These are phyloP conservation scores for Glaucopsyche alexis DNA, from an alignment of 2,888 invertebrate genomes.

Conservation along the genomic window DNA sequence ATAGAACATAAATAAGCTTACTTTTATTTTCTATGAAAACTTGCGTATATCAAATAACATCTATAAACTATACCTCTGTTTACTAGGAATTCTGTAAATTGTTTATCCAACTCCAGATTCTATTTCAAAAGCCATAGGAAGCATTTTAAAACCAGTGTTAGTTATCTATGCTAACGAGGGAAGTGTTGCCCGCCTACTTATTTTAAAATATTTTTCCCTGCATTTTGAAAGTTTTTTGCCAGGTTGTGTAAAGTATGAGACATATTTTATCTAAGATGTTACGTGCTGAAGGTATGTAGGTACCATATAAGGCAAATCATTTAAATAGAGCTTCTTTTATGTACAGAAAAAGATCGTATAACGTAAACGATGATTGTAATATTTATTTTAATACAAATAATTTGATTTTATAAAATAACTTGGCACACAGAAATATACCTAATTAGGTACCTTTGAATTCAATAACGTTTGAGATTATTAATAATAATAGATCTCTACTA, in stretches of 20 bases:
- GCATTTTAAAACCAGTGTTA: background rate
- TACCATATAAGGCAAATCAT: no score
- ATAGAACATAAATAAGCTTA: slow-evolving; percentile 5
- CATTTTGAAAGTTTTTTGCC: background rate
- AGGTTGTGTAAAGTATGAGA: background rate
- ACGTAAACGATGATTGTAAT: no score
- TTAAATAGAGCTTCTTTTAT: no score
- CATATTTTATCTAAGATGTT: no score
- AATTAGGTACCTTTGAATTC: no score
- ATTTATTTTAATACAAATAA: no score
- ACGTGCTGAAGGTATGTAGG: no score
- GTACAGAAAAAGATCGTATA: no score
- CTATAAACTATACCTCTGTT: background rate
- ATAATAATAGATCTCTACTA: background rate
- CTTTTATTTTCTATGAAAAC: slow-evolving; percentile 8
- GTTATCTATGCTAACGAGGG: background rate
- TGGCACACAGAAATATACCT: background rate
- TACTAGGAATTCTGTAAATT: slow-evolving; percentile 13
- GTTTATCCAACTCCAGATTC: slow-evolving; percentile 2
- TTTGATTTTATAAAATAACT: no score
- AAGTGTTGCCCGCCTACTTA: background rate
- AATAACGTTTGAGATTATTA: background rate
- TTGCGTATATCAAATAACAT: background rate
- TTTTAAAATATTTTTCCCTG: background rate
- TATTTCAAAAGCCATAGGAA: background rate